Percentiles rank a stretch among this genome's conserved stretches.
phyloP scores from a whole-genome alignment of 2,113 vertebrate genomes.

The Dascyllus trimaculatus region DNA sequence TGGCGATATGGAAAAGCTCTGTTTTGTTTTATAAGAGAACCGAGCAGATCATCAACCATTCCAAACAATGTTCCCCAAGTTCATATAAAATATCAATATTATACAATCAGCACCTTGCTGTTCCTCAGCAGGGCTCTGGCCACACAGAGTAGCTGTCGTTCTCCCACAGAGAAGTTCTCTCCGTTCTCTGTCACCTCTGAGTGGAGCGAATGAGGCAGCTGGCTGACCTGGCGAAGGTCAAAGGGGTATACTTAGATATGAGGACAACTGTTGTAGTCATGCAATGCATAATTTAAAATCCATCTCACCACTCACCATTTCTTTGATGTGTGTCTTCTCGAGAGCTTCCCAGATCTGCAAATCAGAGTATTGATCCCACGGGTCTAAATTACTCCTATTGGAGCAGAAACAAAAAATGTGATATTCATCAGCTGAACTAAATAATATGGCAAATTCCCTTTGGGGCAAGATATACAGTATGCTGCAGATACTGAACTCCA shows the following conservation, averaged over 20 bases:
- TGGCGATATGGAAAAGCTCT: not conserved
- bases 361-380: conserved; percentile 84
- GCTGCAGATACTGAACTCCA: not conserved
- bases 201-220: conserved; percentile 83
- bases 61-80: conserved; percentile 15
- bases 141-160: conserved; percentile 87
- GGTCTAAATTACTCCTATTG: conserved; percentile 85
- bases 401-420: conserved; percentile 16
- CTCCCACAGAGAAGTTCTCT: conserved; percentile 89
- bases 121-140: conserved; percentile 86
- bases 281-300: not conserved
- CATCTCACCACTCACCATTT: conserved; percentile 78
- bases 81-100: conserved; percentile 32
- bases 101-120: conserved; percentile 84
- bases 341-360: conserved; percentile 86
- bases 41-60: conserved; percentile 25
- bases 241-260: conserved; percentile 8
- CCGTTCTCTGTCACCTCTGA: conserved; percentile 87
- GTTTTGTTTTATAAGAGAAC: conserved; percentile 17
- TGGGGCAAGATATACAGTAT: not conserved
- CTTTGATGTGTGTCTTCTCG: conserved; percentile 85
- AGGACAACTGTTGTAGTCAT: not conserved
- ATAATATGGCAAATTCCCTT: conserved; percentile 8
- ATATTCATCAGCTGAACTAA: conserved; percentile 1
- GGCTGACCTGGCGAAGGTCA: conserved; percentile 77